Evolutionary conservation across 2,113 vertebrate species (phyloP).

Genomic region (Pygoscelis antarcticus): DNA sequence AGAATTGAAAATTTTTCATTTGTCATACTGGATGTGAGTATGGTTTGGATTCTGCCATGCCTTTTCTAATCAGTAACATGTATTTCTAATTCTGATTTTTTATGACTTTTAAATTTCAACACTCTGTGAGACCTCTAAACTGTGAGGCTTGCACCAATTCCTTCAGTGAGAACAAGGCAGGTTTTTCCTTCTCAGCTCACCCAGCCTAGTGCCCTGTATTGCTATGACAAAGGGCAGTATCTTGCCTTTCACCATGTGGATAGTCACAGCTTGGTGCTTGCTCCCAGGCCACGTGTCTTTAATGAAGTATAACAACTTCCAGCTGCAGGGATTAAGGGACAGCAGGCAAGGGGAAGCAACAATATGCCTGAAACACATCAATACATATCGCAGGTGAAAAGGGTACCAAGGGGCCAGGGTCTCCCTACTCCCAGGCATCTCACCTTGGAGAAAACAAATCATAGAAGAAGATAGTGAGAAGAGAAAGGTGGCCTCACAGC

Average conservation of each 20-base stretch:
- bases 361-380: not conserved
- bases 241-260: not conserved
- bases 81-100: not conserved
- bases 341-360: not conserved
- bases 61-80: not conserved
- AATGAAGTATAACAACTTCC: not conserved
- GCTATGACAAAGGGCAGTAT: not conserved
- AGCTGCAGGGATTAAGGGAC: not conserved
- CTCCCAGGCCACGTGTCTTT: rapidly evolving
- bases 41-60: not conserved
- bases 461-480: not conserved
- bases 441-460: not conserved
- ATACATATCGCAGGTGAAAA: not conserved
- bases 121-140: not conserved
- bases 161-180: not conserved
- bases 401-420: not conserved
- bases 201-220: not conserved
- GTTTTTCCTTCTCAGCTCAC: not conserved
- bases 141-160: not conserved
- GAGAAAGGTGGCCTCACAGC: not conserved
- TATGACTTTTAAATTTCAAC: not conserved
- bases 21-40: not conserved
- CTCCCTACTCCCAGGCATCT: not conserved
- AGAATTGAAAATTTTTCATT: not conserved
- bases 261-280: not conserved